Evolutionary conservation across 2,888 invertebrate genomes (phyloP), one percentile per base, ranked within the genome.

Genomic region (Dermolepida albohirtum): DNA sequence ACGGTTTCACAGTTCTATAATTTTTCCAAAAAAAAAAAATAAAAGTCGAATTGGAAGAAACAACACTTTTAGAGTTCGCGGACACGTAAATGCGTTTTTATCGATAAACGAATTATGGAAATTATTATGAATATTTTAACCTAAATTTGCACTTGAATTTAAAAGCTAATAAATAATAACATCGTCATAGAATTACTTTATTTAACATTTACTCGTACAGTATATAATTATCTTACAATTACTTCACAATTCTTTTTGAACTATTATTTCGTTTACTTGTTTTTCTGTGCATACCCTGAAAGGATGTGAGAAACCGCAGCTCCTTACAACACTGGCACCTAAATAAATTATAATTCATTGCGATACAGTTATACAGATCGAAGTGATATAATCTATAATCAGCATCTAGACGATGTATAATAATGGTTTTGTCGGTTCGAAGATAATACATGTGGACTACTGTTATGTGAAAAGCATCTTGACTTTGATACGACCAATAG

Each of bases 331-430:
- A 44, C 47, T 16, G 54, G 40, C 64, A 52, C 44, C 44, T 64
- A 54, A 41, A 64, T 64, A 64, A 64, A 64, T 64, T 64, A 64
- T 64, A 64, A 62, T 64, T 64, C 64, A 64, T 64, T 64, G 64
- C 41, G 54, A 54, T 64, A 64, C 64, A 64, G 64, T 64, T 64
- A 64, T 43, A 54, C 44, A 44, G 59, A 47, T 62, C 47, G 41
- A 43, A 64, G 43, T 64, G 64, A 64, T 62, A 62, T 54, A 64
- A 64, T 64, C 64, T 54, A 41, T 64, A 64, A 64, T 64, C 64
- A 64, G 54, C 54, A 64, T 52, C 54, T 64, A 43, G 52, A 44
- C 54, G 47, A 34, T 29, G 34, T 47, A 47, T 64, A 64, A 64
- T 64, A 64, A 64, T 64, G 64, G 64, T 64, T 52, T 52, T 52